phyloP scores from a whole-genome alignment of 2,797 vertebrate genomes.

The Syndactyla subalaris region DNA sequence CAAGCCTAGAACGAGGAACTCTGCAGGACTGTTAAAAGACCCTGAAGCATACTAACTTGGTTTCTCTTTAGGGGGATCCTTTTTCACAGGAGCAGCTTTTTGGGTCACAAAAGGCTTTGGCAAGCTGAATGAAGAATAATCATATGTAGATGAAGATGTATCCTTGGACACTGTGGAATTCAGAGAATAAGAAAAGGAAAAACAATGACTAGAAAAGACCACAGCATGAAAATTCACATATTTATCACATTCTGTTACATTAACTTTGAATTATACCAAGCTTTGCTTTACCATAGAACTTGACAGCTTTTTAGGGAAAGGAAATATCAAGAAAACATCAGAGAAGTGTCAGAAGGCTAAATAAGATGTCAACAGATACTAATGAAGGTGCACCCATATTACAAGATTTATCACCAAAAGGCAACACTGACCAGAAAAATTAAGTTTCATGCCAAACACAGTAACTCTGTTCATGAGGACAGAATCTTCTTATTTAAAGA shows the following conservation, averaged over 20 bases:
- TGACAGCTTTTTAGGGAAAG: not conserved
- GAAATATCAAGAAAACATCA: not conserved
- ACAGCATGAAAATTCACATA: not conserved
- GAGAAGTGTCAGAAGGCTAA: not conserved
- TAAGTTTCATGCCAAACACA: not conserved
- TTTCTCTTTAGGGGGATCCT: slow-evolving; percentile 85
- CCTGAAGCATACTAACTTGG: slow-evolving; percentile 74
- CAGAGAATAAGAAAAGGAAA: not conserved
- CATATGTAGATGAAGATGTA: not conserved
- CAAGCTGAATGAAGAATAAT: slow-evolving; percentile 59
- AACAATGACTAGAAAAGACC: not conserved
- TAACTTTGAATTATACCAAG: not conserved
- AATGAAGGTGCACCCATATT: not conserved
- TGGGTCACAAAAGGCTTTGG: slow-evolving; percentile 46
- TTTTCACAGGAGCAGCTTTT: slow-evolving; percentile 74
- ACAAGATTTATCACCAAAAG: not conserved
- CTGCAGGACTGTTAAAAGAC: not conserved
- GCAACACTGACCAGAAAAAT: not conserved
- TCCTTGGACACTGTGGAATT: slow-evolving; percentile 68
- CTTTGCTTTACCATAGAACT: not conserved
- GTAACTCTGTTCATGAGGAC: not conserved
- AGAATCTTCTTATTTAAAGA: not conserved
- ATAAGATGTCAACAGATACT: not conserved
- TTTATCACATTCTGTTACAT: not conserved
- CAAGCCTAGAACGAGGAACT: not conserved